These are phyloP conservation scores for Tachuris rubrigastra DNA, from an alignment of 2,113 vertebrate genomes.

Conservation along the genomic window DNA sequence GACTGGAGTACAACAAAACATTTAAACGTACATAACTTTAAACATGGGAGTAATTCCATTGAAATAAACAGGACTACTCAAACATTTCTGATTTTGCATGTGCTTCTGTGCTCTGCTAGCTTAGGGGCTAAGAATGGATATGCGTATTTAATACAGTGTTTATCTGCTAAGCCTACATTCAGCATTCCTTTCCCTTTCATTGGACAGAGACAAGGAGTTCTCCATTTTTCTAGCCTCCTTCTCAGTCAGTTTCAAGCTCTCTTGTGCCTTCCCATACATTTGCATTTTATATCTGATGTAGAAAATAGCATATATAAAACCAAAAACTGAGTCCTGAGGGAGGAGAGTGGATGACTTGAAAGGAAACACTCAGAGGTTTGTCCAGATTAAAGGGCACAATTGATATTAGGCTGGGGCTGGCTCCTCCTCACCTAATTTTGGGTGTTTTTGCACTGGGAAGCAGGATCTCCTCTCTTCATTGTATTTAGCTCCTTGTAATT, in stretches of 20 bases:
- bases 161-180: slow-evolving; percentile 36
- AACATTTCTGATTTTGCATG: slow-evolving; percentile 16
- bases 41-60: background rate
- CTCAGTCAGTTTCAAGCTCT: slow-evolving; percentile 41
- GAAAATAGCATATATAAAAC: slow-evolving; percentile 30
- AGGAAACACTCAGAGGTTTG: background rate
- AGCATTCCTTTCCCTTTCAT: slow-evolving; percentile 43
- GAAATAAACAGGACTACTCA: slow-evolving; percentile 35
- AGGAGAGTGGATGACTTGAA: background rate
- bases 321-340: background rate
- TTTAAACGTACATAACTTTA: slow-evolving; percentile 11
- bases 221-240: slow-evolving; percentile 16
- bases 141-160: slow-evolving; percentile 40
- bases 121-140: slow-evolving; percentile 48
- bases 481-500: background rate
- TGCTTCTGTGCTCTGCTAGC: slow-evolving; percentile 21
- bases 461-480: background rate
- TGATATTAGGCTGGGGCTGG: background rate
- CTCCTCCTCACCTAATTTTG: background rate
- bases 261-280: slow-evolving; percentile 2
- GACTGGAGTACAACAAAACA: background rate
- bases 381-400: background rate
- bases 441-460: background rate
- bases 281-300: slow-evolving; percentile 36
- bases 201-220: background rate